phyloP scores from a whole-genome alignment of 2,797 vertebrate species.

The Chelon labrosus region DNA sequence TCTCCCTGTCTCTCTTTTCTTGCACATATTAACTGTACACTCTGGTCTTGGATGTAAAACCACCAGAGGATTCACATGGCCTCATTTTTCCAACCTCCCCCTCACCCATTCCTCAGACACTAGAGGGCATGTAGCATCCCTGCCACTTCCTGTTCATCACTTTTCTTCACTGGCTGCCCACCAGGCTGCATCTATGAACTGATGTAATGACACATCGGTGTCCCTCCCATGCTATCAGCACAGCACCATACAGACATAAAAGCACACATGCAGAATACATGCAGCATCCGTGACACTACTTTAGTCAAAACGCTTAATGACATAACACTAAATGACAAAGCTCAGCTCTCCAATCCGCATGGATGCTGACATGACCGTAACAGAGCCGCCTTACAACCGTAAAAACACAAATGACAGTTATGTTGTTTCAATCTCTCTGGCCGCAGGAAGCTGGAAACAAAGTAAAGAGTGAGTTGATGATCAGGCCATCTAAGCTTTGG shows the following conservation, averaged over 20 bases:
- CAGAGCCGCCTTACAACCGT: slow-evolving; percentile 20
- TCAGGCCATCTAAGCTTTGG: slow-evolving; percentile 55
- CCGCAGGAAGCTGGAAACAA: slow-evolving; percentile 70
- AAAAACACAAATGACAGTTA: slow-evolving; percentile 51
- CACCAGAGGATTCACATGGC: slow-evolving; percentile 24
- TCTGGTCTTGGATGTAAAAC: slow-evolving; percentile 18
- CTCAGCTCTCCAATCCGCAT: slow-evolving; percentile 14
- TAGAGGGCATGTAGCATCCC: slow-evolving; percentile 64
- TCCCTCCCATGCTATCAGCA: slow-evolving; percentile 12
- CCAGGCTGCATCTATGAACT: slow-evolving; percentile 51
- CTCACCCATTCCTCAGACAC: slow-evolving; percentile 46
- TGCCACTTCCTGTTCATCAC: slow-evolving; percentile 82
- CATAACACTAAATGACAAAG: slow-evolving; percentile 5
- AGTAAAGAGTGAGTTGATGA: slow-evolving; percentile 63
- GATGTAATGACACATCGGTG: slow-evolving; percentile 45
- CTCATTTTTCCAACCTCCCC: slow-evolving; percentile 36
- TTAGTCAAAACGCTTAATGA: slow-evolving; percentile 4
- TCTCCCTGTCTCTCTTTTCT: slow-evolving; percentile 26
- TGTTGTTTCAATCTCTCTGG: slow-evolving; percentile 64
- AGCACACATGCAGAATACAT: slow-evolving; percentile 30
- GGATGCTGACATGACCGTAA: slow-evolving; percentile 21
- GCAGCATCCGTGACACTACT: background rate
- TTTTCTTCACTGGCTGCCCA: slow-evolving; percentile 64
- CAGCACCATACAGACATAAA: slow-evolving; percentile 30
- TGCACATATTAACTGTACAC: slow-evolving; percentile 17